Evolutionary conservation across 2,888 invertebrate genomes (phyloP), one percentile per base, ranked within the genome.

Genomic region (Chydorus sphaericus): DNA sequence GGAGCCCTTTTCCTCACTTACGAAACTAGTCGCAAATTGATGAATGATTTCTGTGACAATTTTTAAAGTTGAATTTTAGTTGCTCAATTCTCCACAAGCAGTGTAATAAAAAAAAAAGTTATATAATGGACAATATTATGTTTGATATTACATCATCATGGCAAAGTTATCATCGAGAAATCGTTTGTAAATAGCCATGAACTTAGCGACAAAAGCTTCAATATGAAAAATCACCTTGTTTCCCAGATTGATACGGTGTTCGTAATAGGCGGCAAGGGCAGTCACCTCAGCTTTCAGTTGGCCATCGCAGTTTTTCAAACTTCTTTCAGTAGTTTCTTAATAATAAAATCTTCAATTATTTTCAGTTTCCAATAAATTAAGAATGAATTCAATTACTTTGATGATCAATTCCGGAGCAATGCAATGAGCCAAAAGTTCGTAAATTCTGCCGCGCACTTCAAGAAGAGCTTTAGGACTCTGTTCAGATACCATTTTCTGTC

Each of bases 201-300:
- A 96, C 64, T 87, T 85, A 1, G 92, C 92, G 50, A 94, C 84
- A 74, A 98, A 98, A 3, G 94, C 94, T 71, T 98, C 98, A 54
- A 98, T 74, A 69, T 98, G 97, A 66, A 92, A 94, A 64, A 98
- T 94, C 23, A 86, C 81, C 71, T 97, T 97, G 64, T 85, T 88
- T 18, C 97, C 97, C 56, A 83, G 78, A 64, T 85, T 82, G 78
- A 96, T 83, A 62, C 90, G 80, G 68, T 96, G 91, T 68, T 98
- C 96, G 71, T 87, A 93, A 58, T 79, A 77, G 0, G 94, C 90
- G 10, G 97, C 97, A 65, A 82, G 75, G 60, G 82, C 80, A 0
- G 89, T 82, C 4, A 96, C 81, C 71, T 89, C 82, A 8, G 82
- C 80, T 71, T 91, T 92, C 65, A 97, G 76, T 48, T 83, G 78